A percentile compares a stretch with the other conserved stretches of the same genome.
Evolutionary conservation across 2,888 invertebrate species (phyloP).

Genomic region (Neocrepidodera transversa): DNA sequence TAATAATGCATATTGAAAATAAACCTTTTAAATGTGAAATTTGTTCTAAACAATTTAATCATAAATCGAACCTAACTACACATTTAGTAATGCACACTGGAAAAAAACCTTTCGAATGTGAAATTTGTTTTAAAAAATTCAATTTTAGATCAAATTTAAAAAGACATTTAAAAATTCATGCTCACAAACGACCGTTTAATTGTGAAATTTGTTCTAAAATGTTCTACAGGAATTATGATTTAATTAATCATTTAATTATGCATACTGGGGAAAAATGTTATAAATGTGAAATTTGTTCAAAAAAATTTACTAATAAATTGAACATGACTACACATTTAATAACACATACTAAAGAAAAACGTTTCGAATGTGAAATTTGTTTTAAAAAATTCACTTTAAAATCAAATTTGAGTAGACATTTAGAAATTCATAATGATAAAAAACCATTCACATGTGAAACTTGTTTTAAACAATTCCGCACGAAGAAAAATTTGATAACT

Average conservation of each 20-base stretch:
- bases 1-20: not conserved
- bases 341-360: not conserved
- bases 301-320: not conserved
- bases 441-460: not conserved
- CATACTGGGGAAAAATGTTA: not conserved
- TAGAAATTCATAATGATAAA: not conserved
- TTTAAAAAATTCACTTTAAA: not conserved
- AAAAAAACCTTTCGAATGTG: not conserved
- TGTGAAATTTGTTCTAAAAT: not conserved
- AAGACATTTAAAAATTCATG: constrained; percentile 11
- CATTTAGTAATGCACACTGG: not conserved
- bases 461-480: not conserved
- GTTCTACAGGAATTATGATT: not conserved
- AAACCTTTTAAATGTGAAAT: not conserved
- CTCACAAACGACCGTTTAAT: not conserved
- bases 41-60: not conserved
- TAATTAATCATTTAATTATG: not conserved
- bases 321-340: not conserved
- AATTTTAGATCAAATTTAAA: too few relatives aligned
- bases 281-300: not conserved
- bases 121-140: constrained; percentile 6
- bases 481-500: not conserved
- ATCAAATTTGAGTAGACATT: not conserved
- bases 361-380: not conserved
- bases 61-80: too few relatives aligned